phyloP scores from a whole-genome alignment of 1,140 invertebrate genomes.

The Druon quercuslanigerum region DNA sequence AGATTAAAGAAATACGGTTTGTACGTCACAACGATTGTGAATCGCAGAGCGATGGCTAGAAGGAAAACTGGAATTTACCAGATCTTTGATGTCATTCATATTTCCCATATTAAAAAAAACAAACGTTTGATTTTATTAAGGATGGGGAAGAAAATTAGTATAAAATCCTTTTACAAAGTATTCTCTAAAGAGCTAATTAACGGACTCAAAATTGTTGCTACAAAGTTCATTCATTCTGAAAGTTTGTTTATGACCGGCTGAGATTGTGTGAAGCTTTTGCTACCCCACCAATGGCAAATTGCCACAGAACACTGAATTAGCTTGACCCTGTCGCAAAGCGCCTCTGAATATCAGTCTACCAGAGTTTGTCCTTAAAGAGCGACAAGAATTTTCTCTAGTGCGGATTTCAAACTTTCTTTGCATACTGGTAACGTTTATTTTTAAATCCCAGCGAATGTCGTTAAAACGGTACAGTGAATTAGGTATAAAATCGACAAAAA shows the following conservation, averaged over 20 bases:
- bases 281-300: constrained; percentile 28
- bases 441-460: background rate
- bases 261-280: constrained; percentile 4
- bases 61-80: background rate
- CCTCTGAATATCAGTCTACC: constrained; percentile 2
- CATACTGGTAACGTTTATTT: constrained; percentile 15
- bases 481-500: no score
- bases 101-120: background rate
- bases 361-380: background rate
- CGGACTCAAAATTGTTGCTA: background rate
- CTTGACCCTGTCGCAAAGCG: constrained; percentile 20
- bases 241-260: background rate
- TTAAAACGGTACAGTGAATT: no score
- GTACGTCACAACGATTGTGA: background rate
- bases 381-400: background rate
- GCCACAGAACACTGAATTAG: constrained; percentile 25
- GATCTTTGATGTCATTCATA: background rate
- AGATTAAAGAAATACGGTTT: background rate
- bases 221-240: constrained; percentile 21
- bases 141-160: no score
- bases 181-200: background rate
- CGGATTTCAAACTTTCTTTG: constrained; percentile 1
- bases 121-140: no score
- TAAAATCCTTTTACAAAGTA: no score
- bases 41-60: no score